Conservation (phyloP, 2,888 invertebrate species). For the Nomada ferruginata region DNA sequence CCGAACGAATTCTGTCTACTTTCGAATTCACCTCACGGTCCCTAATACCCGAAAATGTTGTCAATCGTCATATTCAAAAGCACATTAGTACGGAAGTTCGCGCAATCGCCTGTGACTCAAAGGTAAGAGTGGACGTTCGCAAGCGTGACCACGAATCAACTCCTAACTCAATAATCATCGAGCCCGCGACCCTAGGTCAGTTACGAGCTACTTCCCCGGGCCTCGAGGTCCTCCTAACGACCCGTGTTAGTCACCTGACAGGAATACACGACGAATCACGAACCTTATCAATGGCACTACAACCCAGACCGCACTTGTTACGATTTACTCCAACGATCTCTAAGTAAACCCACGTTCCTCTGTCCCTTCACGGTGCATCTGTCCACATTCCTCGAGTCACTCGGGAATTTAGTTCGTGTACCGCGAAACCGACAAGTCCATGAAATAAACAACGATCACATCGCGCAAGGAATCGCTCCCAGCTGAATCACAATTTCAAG, state of each 20-base stretch:
- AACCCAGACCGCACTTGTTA: background rate
- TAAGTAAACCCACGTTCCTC: background rate
- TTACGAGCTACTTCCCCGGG: conserved; percentile 24
- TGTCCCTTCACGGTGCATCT: background rate
- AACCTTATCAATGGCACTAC: conserved; percentile 21
- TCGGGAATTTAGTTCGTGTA: background rate
- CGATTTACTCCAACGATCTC: background rate
- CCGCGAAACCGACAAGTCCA: background rate
- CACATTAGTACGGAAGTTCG: conserved; percentile 16
- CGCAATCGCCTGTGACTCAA: background rate
- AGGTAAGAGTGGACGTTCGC: conserved; percentile 12
- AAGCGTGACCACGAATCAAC: conserved; percentile 40
- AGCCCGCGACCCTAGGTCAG: conserved; percentile 62
- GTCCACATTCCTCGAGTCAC: background rate
- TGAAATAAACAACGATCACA: conserved; percentile 28
- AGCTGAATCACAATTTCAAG: conserved; percentile 9
- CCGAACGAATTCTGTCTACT: background rate
- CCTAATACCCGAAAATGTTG: background rate
- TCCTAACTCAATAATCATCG: conserved; percentile 50
- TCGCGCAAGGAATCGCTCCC: background rate
- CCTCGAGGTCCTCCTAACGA: conserved; percentile 8
- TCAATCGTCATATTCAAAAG: conserved; percentile 3
- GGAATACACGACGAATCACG: conserved; percentile 16
- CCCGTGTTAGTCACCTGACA: background rate
- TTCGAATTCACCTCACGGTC: background rate